Conservation (phyloP, 2,113 vertebrate species). For the Synodontis membranacea region DNA sequence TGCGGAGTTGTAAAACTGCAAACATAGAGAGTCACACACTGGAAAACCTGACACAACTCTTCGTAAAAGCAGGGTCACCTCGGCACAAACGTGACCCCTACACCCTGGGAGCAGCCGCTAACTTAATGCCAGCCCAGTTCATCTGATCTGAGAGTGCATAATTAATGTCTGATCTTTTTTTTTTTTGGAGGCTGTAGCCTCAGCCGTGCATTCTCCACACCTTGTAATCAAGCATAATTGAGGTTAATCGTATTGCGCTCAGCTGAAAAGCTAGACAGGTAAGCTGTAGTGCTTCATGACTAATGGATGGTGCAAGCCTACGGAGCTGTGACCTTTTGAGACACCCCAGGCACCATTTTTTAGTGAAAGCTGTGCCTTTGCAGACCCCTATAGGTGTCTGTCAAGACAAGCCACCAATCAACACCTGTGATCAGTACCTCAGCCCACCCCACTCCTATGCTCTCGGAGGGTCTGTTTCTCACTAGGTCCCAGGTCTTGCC, state of each 20-base stretch:
- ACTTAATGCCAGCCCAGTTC: slow-evolving; percentile 52
- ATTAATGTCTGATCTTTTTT: slow-evolving; percentile 70
- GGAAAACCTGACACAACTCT: slow-evolving; percentile 33
- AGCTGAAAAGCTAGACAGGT: slow-evolving; percentile 76
- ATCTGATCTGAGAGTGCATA: slow-evolving; percentile 71
- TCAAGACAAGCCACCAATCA: slow-evolving; percentile 66
- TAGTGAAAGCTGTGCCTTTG: slow-evolving; percentile 75
- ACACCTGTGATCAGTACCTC: slow-evolving; percentile 34
- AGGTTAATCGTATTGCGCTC: slow-evolving; percentile 72
- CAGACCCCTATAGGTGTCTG: slow-evolving; percentile 71
- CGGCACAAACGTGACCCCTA: slow-evolving; percentile 20
- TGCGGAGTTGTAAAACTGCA: slow-evolving; percentile 31
- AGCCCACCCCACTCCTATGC: slow-evolving; percentile 46
- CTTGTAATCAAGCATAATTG: slow-evolving; percentile 77
- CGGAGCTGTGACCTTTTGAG: slow-evolving; percentile 76
- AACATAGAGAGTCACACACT: slow-evolving; percentile 20
- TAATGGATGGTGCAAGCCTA: slow-evolving; percentile 74
- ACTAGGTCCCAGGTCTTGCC: slow-evolving; percentile 64
- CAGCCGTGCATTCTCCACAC: slow-evolving; percentile 68
- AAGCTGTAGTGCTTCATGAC: slow-evolving; percentile 72
- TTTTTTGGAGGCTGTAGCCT: slow-evolving; percentile 48
- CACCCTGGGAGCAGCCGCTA: not conserved
- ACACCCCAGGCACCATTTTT: slow-evolving; percentile 79
- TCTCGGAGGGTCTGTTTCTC: slow-evolving; percentile 44
- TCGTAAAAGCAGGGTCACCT: slow-evolving; percentile 14